Evolutionary conservation across 2,797 vertebrate genomes (phyloP), one percentile per base, ranked within the genome.

Genomic region (Takifugu rubripes): DNA sequence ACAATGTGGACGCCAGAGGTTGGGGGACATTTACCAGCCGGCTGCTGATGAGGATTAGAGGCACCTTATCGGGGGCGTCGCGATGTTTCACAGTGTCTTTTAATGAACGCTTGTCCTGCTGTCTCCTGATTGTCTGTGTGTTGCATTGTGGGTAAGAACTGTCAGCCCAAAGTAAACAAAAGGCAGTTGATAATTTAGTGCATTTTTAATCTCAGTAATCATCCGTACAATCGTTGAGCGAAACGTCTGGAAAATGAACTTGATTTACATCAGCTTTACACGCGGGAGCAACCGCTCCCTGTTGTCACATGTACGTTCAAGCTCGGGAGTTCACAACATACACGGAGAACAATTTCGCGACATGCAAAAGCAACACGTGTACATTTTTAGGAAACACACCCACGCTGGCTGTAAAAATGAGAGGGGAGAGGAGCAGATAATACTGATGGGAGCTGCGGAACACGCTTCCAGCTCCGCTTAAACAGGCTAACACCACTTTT

Each of bases 1-100:
- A 90, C 89, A 92, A 91, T 85, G 87, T 84, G 84, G 72, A 75
- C 81, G 57, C 87, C 80, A 85, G 82, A 85, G 86, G 90, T 86
- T 59, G 74, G 77, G 75, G 78, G 66, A 70, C 79, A 78, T 81
- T 87, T 72, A 86, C 80, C 86, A 85, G 84, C 84, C 74, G 77
- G 78, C 78, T 83, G 87, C 81, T 87, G 85, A 59, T 69, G 25
- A 72, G 89, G 86, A 89, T 91, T 90, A 90, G 84, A 87, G 77
- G 83, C 81, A 88, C 86, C 88, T 89, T 84, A 84, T 40, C 36
- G 73, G 78, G 21, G 81, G 79, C 71, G 70, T 60, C 33, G 59
- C 46, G 9, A 51, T 40, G 47, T 44, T 61, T 55, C 66, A 44
- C 61, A 57, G 61, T 67, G 29, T 74, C 80, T 82, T 74, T 25